phyloP scores from a whole-genome alignment of 2,113 vertebrate species.

The Chamaetylas fuelleborni region DNA sequence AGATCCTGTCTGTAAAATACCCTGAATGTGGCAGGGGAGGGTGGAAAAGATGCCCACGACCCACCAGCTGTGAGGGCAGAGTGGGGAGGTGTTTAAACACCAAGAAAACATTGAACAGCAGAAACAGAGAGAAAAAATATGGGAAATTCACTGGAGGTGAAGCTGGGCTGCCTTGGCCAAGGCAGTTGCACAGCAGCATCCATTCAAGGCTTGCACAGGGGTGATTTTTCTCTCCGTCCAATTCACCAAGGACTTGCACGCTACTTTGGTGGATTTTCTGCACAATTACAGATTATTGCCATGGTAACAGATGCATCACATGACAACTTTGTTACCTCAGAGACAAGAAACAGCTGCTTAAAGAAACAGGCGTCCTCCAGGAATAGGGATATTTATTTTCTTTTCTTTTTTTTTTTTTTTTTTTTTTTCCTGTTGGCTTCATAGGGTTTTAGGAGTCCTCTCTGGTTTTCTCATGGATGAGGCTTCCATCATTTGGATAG shows the following conservation, averaged over 20 bases:
- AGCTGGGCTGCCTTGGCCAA: constrained; percentile 41
- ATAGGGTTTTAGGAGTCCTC: constrained; percentile 64
- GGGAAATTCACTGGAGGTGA: neutral
- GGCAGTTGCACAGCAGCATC: constrained; percentile 54
- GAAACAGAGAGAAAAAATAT: neutral
- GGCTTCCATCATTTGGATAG: constrained; percentile 15
- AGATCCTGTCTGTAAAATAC: neutral
- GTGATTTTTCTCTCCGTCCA: constrained; percentile 73
- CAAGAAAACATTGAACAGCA: neutral
- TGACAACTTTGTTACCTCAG: constrained; percentile 79
- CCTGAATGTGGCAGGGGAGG: neutral
- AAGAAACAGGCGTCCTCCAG: constrained; percentile 68
- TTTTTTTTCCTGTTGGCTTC: constrained; percentile 7
- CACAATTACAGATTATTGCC: constrained; percentile 84
- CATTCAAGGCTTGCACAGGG: constrained; percentile 56
- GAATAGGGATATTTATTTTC: constrained; percentile 49
- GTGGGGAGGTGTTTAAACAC: neutral
- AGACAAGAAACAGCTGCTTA: constrained; percentile 78
- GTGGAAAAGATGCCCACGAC: neutral
- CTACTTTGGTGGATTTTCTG: constrained; percentile 80
- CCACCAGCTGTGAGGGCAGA: neutral
- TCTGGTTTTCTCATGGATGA: constrained; percentile 51
- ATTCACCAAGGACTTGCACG: constrained; percentile 77
- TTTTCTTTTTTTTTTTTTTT: neutral
- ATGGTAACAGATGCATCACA: constrained; percentile 78